Conservation (phyloP, 1,140 invertebrate genomes). For the Asobara japonica region DNA sequence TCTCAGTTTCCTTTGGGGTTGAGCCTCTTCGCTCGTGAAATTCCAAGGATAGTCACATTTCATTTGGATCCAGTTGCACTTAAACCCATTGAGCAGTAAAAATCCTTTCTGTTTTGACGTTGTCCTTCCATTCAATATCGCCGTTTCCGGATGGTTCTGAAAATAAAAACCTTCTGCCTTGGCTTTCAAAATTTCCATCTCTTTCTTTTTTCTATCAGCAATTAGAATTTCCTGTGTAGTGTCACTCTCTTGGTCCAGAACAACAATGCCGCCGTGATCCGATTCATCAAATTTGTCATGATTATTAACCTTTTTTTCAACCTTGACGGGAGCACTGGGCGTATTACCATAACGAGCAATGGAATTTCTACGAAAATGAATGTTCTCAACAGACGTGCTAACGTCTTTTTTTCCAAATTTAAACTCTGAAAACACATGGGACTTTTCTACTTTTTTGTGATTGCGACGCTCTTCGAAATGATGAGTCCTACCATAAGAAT, state of each 20-base stretch:
- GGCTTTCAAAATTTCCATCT: neutral
- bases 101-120: neutral
- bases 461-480: neutral
- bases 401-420: neutral
- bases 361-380: neutral
- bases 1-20: neutral
- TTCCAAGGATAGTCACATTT: neutral
- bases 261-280: neutral
- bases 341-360: neutral
- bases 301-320: neutral
- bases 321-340: neutral
- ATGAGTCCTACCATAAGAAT: neutral
- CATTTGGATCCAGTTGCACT: neutral
- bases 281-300: neutral
- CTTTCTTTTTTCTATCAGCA: neutral
- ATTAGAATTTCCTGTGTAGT: neutral
- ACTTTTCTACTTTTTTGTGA: neutral
- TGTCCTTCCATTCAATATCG: neutral
- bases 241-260: neutral
- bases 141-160: neutral
- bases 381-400: no score
- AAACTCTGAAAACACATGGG: neutral
- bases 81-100: neutral
- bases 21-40: neutral
- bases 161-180: neutral